Base-by-base conservation (phyloP, 2,888 invertebrate species). In the Cyclophora punctaria region DNA sequence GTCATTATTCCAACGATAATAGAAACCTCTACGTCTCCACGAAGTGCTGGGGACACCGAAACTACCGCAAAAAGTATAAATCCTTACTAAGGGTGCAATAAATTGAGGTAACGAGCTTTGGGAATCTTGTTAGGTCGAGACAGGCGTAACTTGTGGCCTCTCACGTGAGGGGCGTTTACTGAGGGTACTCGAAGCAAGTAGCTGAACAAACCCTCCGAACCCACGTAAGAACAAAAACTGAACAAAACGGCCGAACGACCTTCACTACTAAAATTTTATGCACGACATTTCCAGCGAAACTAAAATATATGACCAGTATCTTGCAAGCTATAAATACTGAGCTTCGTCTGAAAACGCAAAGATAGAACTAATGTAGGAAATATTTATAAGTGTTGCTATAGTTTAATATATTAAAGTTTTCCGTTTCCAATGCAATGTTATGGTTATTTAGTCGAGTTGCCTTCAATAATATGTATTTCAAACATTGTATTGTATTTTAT, bases 11-110 rank as follows among this genome's bases (percentile, higher is more conserved):
- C 37, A 37, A 37, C 5, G 37, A 37, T 37, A 37, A 37, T 37
- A 37, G 37, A 37, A 5, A 37, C 37, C 37, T 37, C 37, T 37
- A n/a, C 46, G 45, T 46, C 49, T 44, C 57, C 44, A 55, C 53
- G 58, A 56, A 59, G 60, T 61, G 62, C 58, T 60, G 57, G 61
- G 54, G 64, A 66, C 66, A 64, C 57, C 63, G 60, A 50, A 68
- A 75, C 71, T 71, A 69, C 66, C 70, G 52, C 69, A 73, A 71
- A 75, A 77, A 78, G 70, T 73, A 80, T 79, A 81, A 80, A 80
- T 80, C 75, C 75, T 66, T 70, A 73, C 69, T 78, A 75, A 78
- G 78, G 74, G 73, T 59, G 73, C 75, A 71, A 80, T 81, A 80
- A 81, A 81, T 80, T 79, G 78, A 61, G 65, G 69, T 80, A 76